Percentiles rank a stretch among this genome's conserved stretches.
Conservation (phyloP, 2,888 invertebrate genomes). For the Pristionchus japonicus region DNA sequence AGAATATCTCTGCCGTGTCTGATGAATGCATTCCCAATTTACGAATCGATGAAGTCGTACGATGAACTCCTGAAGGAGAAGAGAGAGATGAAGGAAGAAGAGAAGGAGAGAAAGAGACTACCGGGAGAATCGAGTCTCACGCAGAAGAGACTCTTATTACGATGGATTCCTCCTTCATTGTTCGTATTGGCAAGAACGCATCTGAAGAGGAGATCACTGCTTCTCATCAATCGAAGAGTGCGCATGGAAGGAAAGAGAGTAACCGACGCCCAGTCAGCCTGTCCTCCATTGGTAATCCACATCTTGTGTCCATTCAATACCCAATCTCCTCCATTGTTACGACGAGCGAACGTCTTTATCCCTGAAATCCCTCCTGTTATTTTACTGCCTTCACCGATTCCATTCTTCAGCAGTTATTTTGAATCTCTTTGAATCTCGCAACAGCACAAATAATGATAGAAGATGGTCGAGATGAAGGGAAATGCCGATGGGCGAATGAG, state of each 20-base stretch:
- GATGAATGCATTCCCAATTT: slow-evolving; percentile 79
- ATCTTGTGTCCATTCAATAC: slow-evolving; percentile 75
- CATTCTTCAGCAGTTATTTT: too few relatives aligned
- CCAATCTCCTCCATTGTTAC: slow-evolving; percentile 53
- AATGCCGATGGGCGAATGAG: background rate
- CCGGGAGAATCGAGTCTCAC: slow-evolving; percentile 76
- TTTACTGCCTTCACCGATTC: background rate
- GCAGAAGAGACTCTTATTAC: slow-evolving; percentile 79
- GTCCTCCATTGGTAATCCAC: slow-evolving; percentile 80
- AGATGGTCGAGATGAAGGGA: background rate
- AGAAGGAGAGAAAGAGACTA: slow-evolving; percentile 8
- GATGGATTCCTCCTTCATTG: slow-evolving; percentile 76
- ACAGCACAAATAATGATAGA: too few relatives aligned
- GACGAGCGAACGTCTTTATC: slow-evolving; percentile 78
- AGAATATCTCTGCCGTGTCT: slow-evolving; percentile 79
- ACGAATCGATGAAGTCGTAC: slow-evolving; percentile 77
- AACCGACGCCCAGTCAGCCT: slow-evolving; percentile 79
- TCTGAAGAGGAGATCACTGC: background rate
- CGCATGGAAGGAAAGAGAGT: background rate
- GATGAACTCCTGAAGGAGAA: slow-evolving; percentile 55
- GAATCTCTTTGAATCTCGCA: too few relatives aligned
- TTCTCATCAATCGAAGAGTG: background rate
- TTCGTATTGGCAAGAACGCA: slow-evolving; percentile 79
- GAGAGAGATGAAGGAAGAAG: background rate
- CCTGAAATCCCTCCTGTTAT: slow-evolving; percentile 48